phyloP scores from a whole-genome alignment of 2,113 vertebrate species.

The Laticauda laticaudata region DNA sequence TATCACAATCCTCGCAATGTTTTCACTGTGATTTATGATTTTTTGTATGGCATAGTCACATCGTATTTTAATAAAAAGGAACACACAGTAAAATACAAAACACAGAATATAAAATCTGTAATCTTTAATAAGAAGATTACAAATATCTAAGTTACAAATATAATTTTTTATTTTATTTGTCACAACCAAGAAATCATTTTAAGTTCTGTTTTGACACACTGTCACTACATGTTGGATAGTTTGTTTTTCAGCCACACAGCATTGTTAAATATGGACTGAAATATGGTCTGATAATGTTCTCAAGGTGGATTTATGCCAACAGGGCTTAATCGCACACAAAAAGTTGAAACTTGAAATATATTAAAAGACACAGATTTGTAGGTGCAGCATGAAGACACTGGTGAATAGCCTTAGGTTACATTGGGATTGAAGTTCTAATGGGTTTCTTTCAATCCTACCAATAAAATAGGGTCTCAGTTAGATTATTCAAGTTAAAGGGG shows the following conservation, averaged over 20 bases:
- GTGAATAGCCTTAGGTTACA: not conserved
- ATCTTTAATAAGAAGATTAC: not conserved
- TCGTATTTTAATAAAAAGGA: not conserved
- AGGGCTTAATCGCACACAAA: not conserved
- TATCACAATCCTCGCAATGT: not conserved
- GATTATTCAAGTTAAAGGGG: slow-evolving; percentile 12
- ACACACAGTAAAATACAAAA: not conserved
- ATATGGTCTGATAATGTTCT: not conserved
- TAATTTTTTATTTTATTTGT: not conserved
- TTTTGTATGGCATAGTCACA: not conserved
- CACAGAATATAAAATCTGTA: not conserved
- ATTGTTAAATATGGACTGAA: not conserved
- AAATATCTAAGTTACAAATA: not conserved
- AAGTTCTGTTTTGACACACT: not conserved
- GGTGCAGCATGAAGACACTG: not conserved
- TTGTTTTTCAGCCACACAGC: no score
- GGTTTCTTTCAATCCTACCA: not conserved
- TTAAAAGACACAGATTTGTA: not conserved
- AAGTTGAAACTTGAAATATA: not conserved
- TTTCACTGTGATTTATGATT: not conserved
- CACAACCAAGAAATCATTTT: not conserved
- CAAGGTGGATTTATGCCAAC: not conserved
- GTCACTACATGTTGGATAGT: no score
- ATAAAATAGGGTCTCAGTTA: not conserved
- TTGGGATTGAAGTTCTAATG: not conserved